Conservation (phyloP, 2,888 invertebrate genomes). For the Galerucella calmariensis region DNA sequence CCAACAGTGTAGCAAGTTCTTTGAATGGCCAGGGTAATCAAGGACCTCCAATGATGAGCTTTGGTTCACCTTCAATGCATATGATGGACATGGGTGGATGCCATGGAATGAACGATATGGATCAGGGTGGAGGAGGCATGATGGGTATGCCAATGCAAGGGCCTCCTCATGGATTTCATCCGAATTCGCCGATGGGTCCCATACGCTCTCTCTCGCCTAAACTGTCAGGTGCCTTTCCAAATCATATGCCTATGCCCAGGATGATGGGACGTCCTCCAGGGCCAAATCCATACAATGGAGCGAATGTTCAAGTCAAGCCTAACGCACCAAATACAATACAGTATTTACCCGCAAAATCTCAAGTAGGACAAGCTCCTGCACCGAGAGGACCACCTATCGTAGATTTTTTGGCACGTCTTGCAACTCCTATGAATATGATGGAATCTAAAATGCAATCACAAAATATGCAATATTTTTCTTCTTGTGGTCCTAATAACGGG, state of each 20-base stretch:
- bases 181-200: constrained; percentile 60
- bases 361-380: constrained; percentile 80
- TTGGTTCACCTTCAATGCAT: constrained; percentile 67
- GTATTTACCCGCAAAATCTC: constrained; percentile 95
- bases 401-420: constrained; percentile 89
- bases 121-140: constrained; percentile 57
- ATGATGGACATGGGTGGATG: constrained; percentile 65
- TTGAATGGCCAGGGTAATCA: constrained; percentile 68
- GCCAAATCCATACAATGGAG: constrained; percentile 74
- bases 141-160: constrained; percentile 64
- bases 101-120: constrained; percentile 62
- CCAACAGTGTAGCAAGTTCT: constrained; percentile 77
- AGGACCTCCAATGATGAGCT: constrained; percentile 68
- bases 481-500: constrained; percentile 67
- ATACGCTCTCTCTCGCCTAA: constrained; percentile 74
- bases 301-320: constrained; percentile 93
- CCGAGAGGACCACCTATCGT: constrained; percentile 88
- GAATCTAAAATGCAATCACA: constrained; percentile 76
- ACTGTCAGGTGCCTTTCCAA: constrained; percentile 70
- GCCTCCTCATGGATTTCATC: constrained; percentile 63
- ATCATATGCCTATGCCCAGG: constrained; percentile 66
- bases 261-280: constrained; percentile 76
- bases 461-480: constrained; percentile 80
- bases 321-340: constrained; percentile 98
- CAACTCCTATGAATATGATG: constrained; percentile 81